Evolutionary conservation across 2,113 vertebrate species (phyloP), one percentile per base, ranked within the genome.

Genomic region (Marcusenius ussheri): DNA sequence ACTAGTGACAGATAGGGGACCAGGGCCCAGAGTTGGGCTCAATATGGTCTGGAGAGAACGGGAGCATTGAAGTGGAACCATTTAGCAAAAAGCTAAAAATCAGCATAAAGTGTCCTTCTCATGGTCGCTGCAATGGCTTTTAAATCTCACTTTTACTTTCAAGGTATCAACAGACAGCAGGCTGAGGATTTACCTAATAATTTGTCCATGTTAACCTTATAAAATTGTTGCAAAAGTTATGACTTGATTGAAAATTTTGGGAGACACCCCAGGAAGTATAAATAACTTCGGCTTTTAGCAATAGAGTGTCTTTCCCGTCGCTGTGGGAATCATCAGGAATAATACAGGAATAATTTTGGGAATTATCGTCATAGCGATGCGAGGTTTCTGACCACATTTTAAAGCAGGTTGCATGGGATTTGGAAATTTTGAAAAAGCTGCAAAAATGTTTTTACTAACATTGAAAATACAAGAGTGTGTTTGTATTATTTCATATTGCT

Each of bases 241-340:
- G 56, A 24, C 27, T 89, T 53, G 53, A 58, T 86, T 86, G 83
- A 31, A 90, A 66, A 89, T 90, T 90, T 42, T 21, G 89, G 74
- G 62, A 49, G 74, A 87, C 56, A 6, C 90, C 91, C 89, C 83
- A 90, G 87, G 58, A 91, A 93, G 95, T 93, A 95, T 93, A 94
- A 94, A 94, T 94, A 94, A 92, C 91, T 80, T 91, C 93, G 94
- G 93, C 93, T 93, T 93, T 93, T 92, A 93, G 94, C 93, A 94
- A 94, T 93, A 89, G 89, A 92, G 88, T 90, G 88, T 93, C 46
- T 27, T 13, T 46, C 42, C 21, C 8, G 15, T 49, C 8, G 0
- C 3, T 3, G n/a, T 31, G 9, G 62, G 62, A 42, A 35, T 74
- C 27, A 27, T 74, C 66, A 74, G 31, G 13, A 21, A 56, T 21